Evolutionary conservation across 2,888 invertebrate genomes (phyloP).

Genomic region (Folsomia manolachei): DNA sequence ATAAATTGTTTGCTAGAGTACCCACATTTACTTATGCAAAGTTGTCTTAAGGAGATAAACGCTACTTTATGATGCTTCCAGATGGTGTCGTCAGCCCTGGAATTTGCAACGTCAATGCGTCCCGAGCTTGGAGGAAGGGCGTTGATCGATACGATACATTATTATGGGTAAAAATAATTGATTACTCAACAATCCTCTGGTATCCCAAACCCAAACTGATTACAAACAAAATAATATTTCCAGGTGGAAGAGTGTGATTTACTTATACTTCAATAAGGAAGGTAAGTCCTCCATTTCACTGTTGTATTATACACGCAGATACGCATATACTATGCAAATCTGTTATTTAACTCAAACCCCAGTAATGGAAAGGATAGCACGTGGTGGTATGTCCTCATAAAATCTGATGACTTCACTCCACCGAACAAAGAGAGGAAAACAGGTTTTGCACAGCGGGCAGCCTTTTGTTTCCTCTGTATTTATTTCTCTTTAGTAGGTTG

Average conservation of each 20-base stretch:
- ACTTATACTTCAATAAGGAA: slow-evolving; percentile 86
- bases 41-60: neutral
- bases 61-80: slow-evolving; percentile 18
- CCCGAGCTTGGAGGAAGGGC: slow-evolving; percentile 95
- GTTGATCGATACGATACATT: slow-evolving; percentile 87
- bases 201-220: no score
- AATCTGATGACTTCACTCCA: neutral
- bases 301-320: no score
- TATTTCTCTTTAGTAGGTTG: no score
- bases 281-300: no score
- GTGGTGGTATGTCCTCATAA: neutral
- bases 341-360: neutral
- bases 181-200: no score
- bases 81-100: slow-evolving; percentile 57
- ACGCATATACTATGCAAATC: no score
- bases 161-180: no score
- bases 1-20: neutral
- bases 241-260: slow-evolving; percentile 84
- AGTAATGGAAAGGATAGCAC: neutral
- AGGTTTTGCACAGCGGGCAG: no score
- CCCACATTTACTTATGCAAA: neutral
- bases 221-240: no score
- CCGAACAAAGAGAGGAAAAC: no score
- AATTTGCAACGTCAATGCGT: slow-evolving; percentile 88
- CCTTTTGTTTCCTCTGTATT: no score